phyloP scores from a whole-genome alignment of 2,113 vertebrate species.

The Odocoileus hemionus region DNA sequence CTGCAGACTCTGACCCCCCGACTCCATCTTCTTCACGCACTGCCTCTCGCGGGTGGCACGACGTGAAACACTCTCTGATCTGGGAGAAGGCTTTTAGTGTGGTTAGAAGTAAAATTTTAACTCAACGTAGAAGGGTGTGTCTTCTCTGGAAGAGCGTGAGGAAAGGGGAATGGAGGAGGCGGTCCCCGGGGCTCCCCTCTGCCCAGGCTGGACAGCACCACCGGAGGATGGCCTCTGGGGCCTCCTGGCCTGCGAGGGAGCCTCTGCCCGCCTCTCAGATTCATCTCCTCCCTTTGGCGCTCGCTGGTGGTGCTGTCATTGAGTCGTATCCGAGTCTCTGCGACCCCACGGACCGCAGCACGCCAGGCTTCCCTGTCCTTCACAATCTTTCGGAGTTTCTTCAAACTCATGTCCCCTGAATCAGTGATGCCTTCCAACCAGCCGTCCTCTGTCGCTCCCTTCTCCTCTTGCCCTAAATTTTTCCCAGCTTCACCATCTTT shows the following conservation, averaged over 20 bases:
- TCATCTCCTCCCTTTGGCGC: not conserved
- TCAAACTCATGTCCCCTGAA: not conserved
- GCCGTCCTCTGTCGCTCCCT: not conserved
- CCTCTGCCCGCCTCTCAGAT: not conserved
- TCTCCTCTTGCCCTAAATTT: not conserved
- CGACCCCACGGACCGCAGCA: not conserved
- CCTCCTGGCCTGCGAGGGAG: not conserved
- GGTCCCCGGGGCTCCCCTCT: rapidly evolving
- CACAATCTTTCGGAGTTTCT: not conserved
- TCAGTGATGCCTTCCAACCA: not conserved
- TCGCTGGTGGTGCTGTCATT: not conserved
- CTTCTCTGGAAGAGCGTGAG: not conserved
- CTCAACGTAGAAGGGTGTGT: not conserved
- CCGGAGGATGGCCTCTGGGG: not conserved
- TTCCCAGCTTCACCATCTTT: not conserved
- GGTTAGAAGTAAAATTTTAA: not conserved
- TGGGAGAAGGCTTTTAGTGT: not conserved
- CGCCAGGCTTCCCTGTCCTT: not conserved
- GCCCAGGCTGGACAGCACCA: not conserved
- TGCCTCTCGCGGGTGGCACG: not conserved
- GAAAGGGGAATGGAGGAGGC: not conserved
- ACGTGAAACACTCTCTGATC: not conserved
- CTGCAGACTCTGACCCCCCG: not conserved
- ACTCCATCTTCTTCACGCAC: not conserved
- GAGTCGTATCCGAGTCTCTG: not conserved